These are phyloP conservation scores for Microctenopoma stevenorrisi DNA, from an alignment of 2,797 vertebrate genomes.

Conservation along the genomic window DNA sequence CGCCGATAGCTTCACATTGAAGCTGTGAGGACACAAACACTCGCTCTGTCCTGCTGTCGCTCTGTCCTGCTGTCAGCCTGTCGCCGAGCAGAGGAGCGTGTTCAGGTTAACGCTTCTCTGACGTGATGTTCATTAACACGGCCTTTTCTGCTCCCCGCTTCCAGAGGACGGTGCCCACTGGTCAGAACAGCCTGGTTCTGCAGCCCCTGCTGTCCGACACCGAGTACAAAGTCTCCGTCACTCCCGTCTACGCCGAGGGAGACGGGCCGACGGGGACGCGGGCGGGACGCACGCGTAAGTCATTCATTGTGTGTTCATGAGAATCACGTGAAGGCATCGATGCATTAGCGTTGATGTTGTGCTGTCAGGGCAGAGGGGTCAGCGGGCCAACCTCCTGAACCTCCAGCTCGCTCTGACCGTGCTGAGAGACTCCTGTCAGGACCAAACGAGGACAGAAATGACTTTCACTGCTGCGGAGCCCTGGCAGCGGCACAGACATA, in stretches of 20 bases:
- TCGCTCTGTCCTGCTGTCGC: background rate
- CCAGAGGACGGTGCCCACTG: constrained; percentile 87
- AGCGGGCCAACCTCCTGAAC: background rate
- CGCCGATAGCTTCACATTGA: background rate
- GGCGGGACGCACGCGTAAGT: constrained; percentile 90
- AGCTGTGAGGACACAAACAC: too few relatives aligned
- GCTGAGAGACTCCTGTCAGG: background rate
- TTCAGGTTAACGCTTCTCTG: too few relatives aligned
- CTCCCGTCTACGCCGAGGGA: constrained; percentile 87
- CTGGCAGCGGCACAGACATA: too few relatives aligned
- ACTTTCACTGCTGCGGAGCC: background rate
- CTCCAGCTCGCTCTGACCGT: background rate
- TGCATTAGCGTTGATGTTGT: background rate
- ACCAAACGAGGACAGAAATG: background rate
- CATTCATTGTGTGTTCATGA: too few relatives aligned
- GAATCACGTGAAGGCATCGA: too few relatives aligned
- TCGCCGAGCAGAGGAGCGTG: too few relatives aligned
- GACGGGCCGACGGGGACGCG: constrained; percentile 85
- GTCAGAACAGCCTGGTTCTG: constrained; percentile 86
- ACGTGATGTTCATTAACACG: too few relatives aligned
- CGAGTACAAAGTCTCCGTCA: constrained; percentile 90
- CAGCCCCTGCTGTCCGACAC: constrained; percentile 91
- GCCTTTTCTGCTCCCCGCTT: background rate
- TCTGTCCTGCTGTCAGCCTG: background rate
- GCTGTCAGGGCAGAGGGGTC: background rate